A percentile compares a stretch with the other conserved stretches of the same genome.
These are phyloP conservation scores for Rhabdomys pumilio DNA, from an alignment of 2,797 vertebrate species.

Conservation along the genomic window DNA sequence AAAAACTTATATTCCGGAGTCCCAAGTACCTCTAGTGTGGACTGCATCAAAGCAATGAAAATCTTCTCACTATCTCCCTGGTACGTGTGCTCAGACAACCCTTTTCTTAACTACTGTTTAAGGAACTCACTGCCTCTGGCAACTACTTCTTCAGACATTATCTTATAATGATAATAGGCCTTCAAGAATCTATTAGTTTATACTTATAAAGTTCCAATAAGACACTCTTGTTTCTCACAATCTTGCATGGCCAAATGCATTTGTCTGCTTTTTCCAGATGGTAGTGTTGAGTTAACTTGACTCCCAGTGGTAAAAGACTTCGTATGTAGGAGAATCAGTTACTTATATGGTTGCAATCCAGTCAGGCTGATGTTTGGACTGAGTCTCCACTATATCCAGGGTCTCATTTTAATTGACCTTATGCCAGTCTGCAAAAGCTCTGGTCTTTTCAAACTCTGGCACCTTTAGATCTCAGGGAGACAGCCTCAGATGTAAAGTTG, in stretches of 20 bases:
- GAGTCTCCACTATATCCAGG: not conserved
- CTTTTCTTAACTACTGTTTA: slow-evolving; percentile 41
- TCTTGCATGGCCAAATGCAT: not conserved
- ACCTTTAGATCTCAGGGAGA: not conserved
- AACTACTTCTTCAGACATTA: slow-evolving; percentile 39
- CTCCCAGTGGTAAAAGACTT: slow-evolving; percentile 11
- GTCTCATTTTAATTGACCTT: slow-evolving; percentile 42
- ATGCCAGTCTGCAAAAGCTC: not conserved
- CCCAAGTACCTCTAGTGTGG: not conserved
- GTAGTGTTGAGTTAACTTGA: slow-evolving; percentile 17
- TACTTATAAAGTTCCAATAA: slow-evolving; percentile 46
- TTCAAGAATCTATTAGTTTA: slow-evolving; percentile 25
- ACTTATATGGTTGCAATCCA: not conserved
- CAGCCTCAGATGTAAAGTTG: not conserved
- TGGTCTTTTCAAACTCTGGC: not conserved
- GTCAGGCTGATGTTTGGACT: not conserved
- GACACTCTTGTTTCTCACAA: not conserved
- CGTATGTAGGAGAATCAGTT: not conserved
- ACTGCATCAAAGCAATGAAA: not conserved
- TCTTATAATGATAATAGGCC: not conserved
- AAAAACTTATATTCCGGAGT: slow-evolving; percentile 9
- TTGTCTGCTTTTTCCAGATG: slow-evolving; percentile 55
- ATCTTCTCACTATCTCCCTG: slow-evolving; percentile 7
- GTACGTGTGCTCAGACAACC: not conserved
- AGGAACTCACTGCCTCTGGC: slow-evolving; percentile 3